Conservation (phyloP, 2,113 vertebrate genomes). For the Sprattus sprattus region DNA sequence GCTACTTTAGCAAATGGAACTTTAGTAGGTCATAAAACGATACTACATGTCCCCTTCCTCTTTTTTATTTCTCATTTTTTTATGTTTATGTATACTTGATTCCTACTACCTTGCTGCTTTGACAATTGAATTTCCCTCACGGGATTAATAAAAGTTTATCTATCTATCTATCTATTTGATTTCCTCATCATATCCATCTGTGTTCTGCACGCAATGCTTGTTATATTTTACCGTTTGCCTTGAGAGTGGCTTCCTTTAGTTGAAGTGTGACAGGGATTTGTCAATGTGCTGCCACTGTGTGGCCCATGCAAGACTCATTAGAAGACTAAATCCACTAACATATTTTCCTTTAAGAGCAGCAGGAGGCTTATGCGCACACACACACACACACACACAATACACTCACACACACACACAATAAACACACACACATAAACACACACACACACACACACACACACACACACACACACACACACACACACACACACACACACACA, state of each 20-base stretch:
- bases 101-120: no score
- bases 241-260: constrained; percentile 31
- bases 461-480: constrained; percentile 10
- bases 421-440: constrained; percentile 5
- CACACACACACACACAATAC: constrained; percentile 20
- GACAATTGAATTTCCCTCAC: no score
- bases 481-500: constrained; percentile 18
- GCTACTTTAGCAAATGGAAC: background rate
- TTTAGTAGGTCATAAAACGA: background rate
- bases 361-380: constrained; percentile 28
- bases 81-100: no score
- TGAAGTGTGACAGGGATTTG: constrained; percentile 49
- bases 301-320: constrained; percentile 48
- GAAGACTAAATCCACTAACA: constrained; percentile 52
- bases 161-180: no score
- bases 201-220: constrained; percentile 18
- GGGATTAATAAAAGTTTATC: no score
- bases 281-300: constrained; percentile 42
- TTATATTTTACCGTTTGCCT: constrained; percentile 44
- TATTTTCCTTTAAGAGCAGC: constrained; percentile 49
- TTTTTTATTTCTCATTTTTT: background rate
- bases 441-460: constrained; percentile 22
- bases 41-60: background rate
- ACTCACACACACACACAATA: no score
- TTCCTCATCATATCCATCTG: background rate